Evolutionary conservation across 1,140 invertebrate species (phyloP), one percentile per base, ranked within the genome.

Genomic region (Drosophila hydei): DNA sequence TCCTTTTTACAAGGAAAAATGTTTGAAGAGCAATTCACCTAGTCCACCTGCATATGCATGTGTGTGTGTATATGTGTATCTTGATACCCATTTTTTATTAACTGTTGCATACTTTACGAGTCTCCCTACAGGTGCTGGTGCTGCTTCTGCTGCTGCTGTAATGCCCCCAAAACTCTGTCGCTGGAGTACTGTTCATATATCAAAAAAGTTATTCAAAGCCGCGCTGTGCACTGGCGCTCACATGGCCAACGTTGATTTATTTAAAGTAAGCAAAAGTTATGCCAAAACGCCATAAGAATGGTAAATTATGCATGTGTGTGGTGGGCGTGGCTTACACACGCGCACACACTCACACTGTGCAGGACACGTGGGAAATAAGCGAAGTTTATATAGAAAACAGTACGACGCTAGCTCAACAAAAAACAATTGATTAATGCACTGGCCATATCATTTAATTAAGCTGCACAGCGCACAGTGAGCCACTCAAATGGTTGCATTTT

Each of bases 231-330:
- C 60, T 70, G 55, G 33, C 56, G 68, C 52, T 79, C 54, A 47
- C 59, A 18, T 51, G 62, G 63, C 65, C 67, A 63, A 52, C 62
- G 48, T 76, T 84, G 79, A 84, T 84, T 84, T 84, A 84, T 84
- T 84, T 84, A 84, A 84, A 84, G 75, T 84, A 72, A 84, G 79
- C 75, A 68, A 71, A 84, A 84, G 79, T 84, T 84, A 84, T 70
- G 61, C 79, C 79, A 61, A 72, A 75, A 65, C 40, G 62, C 79
- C 59, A 68, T 67, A 69, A 84, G 75, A 84, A 69, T 79, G 72
- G 79, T 84, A 79, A 84, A 84, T 84, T 79, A 84, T 84, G 75
- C 62, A 72, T 72, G 33, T 40, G 11, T 45, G n/a, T 16, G 30
- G 45, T 50, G 27, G 19, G 43, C 40, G 38, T 52, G 33, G 18